Percentiles rank a stretch among this genome's conserved stretches.
These are phyloP conservation scores for Drosophila hamatofila DNA, from an alignment of 2,888 invertebrate species.

Conservation along the genomic window DNA sequence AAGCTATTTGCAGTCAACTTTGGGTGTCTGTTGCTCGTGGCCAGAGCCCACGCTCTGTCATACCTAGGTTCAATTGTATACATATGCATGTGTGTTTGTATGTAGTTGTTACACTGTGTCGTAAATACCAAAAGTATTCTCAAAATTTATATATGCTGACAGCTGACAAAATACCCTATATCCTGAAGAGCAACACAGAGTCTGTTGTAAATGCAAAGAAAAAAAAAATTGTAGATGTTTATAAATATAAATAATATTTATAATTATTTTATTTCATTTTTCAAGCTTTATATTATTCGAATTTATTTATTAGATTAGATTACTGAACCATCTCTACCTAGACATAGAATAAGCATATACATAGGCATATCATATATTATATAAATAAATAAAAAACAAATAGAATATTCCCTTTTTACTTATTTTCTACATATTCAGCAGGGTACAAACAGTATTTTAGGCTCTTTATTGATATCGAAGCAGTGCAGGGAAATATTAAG, in stretches of 20 bases:
- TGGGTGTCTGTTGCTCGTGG: constrained; percentile 18
- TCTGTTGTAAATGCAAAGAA: not conserved
- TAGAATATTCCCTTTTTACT: no score
- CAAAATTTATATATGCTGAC: constrained; percentile 11
- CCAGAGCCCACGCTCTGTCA: constrained; percentile 30
- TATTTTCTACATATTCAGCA: no score
- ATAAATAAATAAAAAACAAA: no score
- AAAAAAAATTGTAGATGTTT: not conserved
- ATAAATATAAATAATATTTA: not conserved
- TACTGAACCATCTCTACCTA: no score
- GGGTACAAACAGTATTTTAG: no score
- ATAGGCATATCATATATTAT: no score
- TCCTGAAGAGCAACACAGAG: not conserved
- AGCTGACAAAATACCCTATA: constrained; percentile 35
- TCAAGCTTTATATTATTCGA: no score
- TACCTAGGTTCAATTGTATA: not conserved
- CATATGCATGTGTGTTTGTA: not conserved
- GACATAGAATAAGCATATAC: no score
- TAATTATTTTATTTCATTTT: no score
- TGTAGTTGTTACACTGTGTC: not conserved
- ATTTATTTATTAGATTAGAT: no score
- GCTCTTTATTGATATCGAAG: not conserved
- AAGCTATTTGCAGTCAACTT: constrained; percentile 30
- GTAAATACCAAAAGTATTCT: constrained; percentile 13
- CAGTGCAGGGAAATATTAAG: not conserved